Conservation (phyloP, 2,113 vertebrate genomes). For the Chamaetylas fuelleborni region DNA sequence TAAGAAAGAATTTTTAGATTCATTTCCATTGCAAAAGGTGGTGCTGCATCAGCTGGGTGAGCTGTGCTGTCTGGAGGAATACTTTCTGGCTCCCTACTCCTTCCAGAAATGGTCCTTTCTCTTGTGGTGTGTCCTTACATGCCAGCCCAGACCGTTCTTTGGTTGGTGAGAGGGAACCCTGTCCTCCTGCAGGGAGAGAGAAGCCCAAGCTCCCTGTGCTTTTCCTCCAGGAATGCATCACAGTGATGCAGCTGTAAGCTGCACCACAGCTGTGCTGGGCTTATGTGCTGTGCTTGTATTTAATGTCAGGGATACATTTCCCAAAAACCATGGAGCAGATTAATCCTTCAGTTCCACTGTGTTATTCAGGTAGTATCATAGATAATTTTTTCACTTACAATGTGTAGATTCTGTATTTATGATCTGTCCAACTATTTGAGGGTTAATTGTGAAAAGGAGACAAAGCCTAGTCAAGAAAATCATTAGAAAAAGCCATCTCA, state of each 20-base stretch:
- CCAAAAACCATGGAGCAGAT: background rate
- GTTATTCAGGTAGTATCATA: background rate
- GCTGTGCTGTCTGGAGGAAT: background rate
- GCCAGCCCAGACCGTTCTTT: background rate
- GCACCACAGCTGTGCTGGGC: fast-evolving
- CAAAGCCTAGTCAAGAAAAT: background rate
- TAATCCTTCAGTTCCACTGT: background rate
- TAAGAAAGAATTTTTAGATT: background rate
- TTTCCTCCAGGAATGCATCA: background rate
- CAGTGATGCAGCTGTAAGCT: fast-evolving
- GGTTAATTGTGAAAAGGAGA: background rate
- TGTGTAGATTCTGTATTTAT: background rate
- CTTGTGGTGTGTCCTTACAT: fast-evolving
- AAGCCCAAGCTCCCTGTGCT: background rate
- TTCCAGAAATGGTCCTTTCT: background rate
- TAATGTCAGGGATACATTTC: background rate
- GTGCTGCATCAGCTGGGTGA: background rate
- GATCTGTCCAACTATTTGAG: background rate
- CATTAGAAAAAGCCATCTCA: background rate
- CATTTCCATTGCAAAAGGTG: background rate
- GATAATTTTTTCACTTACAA: background rate
- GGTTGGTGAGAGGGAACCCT: background rate
- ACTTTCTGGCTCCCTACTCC: background rate
- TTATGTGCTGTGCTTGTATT: background rate
- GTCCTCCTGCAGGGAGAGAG: background rate